Evolutionary conservation across 2,113 vertebrate genomes (phyloP).

Genomic region (Bubo bubo): DNA sequence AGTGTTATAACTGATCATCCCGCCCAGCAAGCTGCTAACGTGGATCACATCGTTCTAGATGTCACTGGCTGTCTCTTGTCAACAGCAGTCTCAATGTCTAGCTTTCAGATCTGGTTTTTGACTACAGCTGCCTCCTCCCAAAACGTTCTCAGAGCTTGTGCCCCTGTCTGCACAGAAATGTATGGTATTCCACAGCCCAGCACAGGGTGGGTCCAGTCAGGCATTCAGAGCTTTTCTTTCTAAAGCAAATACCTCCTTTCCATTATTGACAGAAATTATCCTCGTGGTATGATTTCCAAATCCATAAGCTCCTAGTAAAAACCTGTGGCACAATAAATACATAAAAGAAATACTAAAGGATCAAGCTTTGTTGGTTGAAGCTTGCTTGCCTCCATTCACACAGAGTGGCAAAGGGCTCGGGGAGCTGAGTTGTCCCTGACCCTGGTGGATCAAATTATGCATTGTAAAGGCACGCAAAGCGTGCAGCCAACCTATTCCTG

Average conservation of each 20-base stretch:
- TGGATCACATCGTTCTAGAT: background rate
- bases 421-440: background rate
- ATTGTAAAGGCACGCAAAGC: constrained; percentile 32
- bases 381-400: background rate
- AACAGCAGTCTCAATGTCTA: background rate
- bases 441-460: constrained; percentile 21
- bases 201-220: background rate
- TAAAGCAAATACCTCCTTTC: background rate
- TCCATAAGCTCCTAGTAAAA: background rate
- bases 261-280: background rate
- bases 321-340: background rate
- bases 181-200: background rate
- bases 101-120: background rate
- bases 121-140: background rate
- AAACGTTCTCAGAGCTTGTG: background rate
- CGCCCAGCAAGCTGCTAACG: accelerated
- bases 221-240: background rate
- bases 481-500: constrained; percentile 28
- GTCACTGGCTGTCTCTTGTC: background rate
- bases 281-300: background rate
- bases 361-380: background rate
- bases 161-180: accelerated
- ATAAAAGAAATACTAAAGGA: background rate
- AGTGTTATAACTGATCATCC: background rate
- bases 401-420: background rate